Evolutionary conservation across 2,797 vertebrate genomes (phyloP).

Genomic region (Macrochelys suwanniensis): DNA sequence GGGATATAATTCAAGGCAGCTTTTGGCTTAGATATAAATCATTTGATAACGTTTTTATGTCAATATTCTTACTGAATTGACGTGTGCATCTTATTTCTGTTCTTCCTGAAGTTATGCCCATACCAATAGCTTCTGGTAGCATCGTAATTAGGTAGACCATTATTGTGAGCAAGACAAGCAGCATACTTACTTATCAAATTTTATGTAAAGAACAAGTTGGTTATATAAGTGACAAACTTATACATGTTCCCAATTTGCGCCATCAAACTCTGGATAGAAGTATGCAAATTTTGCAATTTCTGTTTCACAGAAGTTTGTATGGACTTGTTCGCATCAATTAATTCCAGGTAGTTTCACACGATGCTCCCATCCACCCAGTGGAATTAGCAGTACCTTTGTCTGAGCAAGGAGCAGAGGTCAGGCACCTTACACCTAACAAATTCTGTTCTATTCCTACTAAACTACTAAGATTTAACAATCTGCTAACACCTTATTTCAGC

Average conservation of each 20-base stretch:
- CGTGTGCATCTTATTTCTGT: neutral
- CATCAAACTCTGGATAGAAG: neutral
- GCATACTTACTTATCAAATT: constrained; percentile 11
- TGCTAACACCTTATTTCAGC: neutral
- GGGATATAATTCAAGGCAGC: neutral
- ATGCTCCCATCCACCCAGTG: neutral
- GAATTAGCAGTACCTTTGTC: neutral
- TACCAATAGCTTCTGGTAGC: neutral
- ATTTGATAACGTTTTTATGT: neutral
- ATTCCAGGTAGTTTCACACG: neutral
- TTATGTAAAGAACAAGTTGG: constrained; percentile 5
- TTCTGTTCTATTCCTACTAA: neutral
- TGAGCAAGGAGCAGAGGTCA: neutral
- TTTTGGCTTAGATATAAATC: neutral
- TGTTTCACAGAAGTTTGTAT: neutral
- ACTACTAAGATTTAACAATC: neutral
- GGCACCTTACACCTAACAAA: neutral
- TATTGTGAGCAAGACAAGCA: neutral
- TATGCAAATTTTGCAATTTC: neutral
- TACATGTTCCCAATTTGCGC: neutral
- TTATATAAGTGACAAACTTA: neutral
- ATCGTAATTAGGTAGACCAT: constrained; percentile 1
- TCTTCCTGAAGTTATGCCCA: constrained; percentile 30
- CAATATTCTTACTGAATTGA: neutral
- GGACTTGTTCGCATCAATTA: neutral